Conservation (phyloP, 1,140 invertebrate genomes). For the Dreissena rostriformis region DNA sequence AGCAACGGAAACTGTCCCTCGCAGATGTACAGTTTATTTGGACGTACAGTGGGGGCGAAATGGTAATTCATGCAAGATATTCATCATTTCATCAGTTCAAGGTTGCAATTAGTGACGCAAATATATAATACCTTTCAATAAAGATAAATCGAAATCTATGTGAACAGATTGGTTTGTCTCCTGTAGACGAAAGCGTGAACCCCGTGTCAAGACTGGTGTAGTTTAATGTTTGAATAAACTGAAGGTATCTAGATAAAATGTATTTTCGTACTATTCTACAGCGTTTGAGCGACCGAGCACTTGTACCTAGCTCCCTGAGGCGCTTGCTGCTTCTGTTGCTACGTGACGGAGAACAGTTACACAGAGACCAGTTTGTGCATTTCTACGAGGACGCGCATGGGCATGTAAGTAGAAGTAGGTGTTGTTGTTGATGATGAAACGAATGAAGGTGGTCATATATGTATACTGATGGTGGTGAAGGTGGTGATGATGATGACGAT, state of each 20-base stretch:
- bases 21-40: conserved; percentile 68
- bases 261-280: not conserved
- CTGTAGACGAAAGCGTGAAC: too few species aligned
- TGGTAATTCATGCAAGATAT: conserved; percentile 48
- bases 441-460: too few species aligned
- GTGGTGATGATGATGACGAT: too few species aligned
- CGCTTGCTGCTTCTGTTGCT: conserved; percentile 27
- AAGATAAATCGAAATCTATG: too few species aligned
- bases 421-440: too few species aligned
- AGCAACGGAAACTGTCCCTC: conserved; percentile 46
- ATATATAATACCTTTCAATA: too few species aligned
- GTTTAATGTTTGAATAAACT: too few species aligned
- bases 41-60: conserved; percentile 63
- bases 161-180: too few species aligned
- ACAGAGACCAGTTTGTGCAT: conserved; percentile 34
- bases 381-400: conserved; percentile 38
- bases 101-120: too few species aligned
- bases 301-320: conserved; percentile 30
- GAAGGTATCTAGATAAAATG: too few species aligned
- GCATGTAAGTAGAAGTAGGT: not conserved
- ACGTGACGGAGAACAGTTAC: conserved; percentile 31
- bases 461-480: too few species aligned
- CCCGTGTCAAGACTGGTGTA: too few species aligned
- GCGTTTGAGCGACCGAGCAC: conserved; percentile 26
- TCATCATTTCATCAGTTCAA: not conserved